phyloP scores from a whole-genome alignment of 2,888 invertebrate genomes.

The Elegia similella region DNA sequence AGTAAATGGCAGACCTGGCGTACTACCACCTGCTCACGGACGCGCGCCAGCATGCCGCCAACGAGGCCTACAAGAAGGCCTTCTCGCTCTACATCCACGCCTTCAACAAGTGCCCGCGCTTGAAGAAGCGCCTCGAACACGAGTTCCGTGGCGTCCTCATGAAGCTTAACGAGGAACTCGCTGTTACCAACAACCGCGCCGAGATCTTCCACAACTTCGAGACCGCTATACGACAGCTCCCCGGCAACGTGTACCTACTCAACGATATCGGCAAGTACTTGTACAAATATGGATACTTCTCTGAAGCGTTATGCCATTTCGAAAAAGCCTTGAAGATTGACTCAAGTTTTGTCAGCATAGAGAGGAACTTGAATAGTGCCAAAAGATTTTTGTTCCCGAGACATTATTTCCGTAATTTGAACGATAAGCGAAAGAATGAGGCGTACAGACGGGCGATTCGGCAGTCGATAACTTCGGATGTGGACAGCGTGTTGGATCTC shows the following conservation, averaged over 20 bases:
- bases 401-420: background rate
- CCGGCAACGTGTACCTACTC: conserved; percentile 1
- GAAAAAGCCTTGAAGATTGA: conserved; percentile 66
- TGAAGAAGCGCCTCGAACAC: background rate
- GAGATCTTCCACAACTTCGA: conserved; percentile 5
- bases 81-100: background rate
- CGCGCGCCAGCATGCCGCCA: background rate
- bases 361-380: background rate
- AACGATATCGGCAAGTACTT: conserved; percentile 20
- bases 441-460: background rate
- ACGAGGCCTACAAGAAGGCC: background rate
- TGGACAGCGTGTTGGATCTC: background rate
- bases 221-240: background rate
- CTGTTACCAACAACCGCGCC: background rate
- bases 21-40: background rate
- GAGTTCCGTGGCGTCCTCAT: background rate
- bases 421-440: background rate
- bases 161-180: background rate
- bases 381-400: background rate
- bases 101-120: background rate
- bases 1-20: background rate
- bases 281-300: conserved; percentile 64
- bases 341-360: conserved; percentile 55
- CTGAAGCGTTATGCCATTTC: conserved; percentile 73
- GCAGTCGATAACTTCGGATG: background rate